Conservation (phyloP, 2,888 invertebrate species). For the Xanthorhoe spadicearia region DNA sequence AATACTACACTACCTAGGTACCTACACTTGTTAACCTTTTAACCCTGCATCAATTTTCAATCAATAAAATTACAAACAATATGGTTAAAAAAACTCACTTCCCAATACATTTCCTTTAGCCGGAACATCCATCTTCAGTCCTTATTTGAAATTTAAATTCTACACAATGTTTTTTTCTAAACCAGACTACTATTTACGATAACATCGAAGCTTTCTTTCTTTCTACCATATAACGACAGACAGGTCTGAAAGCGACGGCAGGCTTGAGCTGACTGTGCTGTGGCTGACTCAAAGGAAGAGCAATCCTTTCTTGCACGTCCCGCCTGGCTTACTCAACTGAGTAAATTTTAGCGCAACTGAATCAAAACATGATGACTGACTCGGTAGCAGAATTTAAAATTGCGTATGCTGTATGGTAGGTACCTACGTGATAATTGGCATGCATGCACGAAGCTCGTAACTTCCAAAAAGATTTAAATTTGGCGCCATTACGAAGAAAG, state of each 20-base stretch:
- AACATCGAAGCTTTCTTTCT: neutral
- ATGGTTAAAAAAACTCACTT: conserved; percentile 73
- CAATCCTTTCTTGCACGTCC: neutral
- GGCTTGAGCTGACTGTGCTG: conserved; percentile 25
- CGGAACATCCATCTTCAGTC: conserved; percentile 78
- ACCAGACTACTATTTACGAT: too few relatives aligned
- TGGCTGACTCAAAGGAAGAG: neutral
- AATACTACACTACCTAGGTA: too few relatives aligned
- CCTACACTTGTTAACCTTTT: neutral
- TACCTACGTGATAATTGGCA: conserved; percentile 57
- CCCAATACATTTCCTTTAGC: conserved; percentile 85
- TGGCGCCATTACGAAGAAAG: conserved; percentile 26
- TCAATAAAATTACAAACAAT: neutral
- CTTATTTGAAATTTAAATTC: neutral
- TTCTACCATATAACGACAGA: conserved; percentile 13
- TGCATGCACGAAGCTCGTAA: conserved; percentile 44
- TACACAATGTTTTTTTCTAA: too few relatives aligned
- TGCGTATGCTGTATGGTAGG: too few relatives aligned
- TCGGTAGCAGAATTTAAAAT: too few relatives aligned
- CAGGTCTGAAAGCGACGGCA: conserved; percentile 27
- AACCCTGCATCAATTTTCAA: neutral
- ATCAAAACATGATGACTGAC: neutral
- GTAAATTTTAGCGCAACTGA: neutral
- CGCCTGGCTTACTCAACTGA: neutral
- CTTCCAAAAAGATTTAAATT: conserved; percentile 38